Conservation (phyloP, 1,140 invertebrate species). For the Hydropsyche tenuis region DNA sequence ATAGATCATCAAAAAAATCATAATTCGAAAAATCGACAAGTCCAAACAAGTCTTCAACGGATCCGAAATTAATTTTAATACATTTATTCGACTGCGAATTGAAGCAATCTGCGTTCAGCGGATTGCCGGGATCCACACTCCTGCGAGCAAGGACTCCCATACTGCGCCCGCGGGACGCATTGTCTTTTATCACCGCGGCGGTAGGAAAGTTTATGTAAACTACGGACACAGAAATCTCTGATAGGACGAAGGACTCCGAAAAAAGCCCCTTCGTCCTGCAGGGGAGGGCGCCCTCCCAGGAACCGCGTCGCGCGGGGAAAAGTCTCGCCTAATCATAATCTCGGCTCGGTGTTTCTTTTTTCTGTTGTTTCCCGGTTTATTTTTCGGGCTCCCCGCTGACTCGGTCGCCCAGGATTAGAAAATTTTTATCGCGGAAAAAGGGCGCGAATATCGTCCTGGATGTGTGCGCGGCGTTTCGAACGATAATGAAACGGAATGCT, state of each 20-base stretch:
- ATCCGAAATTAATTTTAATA: too few relatives aligned
- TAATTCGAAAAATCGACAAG: too few relatives aligned
- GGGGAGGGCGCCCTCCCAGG: background rate
- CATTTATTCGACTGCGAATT: constrained; percentile 14
- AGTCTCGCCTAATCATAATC: constrained; percentile 16
- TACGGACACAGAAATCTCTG: constrained; percentile 35
- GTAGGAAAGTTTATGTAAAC: constrained; percentile 47
- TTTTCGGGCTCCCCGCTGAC: background rate
- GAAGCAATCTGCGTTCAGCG: background rate
- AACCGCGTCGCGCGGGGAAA: too few relatives aligned
- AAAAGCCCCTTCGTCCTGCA: background rate
- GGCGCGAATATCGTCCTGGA: background rate
- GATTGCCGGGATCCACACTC: background rate
- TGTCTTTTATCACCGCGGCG: constrained; percentile 44
- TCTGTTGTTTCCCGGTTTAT: background rate
- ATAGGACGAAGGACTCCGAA: constrained; percentile 14
- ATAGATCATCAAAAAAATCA: too few relatives aligned
- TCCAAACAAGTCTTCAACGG: too few relatives aligned
- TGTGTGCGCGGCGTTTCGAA: background rate
- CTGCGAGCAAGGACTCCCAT: background rate
- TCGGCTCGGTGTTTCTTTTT: constrained; percentile 16
- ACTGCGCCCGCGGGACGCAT: constrained; percentile 42
- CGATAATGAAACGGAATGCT: background rate
- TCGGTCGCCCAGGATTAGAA: background rate
- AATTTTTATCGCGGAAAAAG: constrained; percentile 9